Evolutionary conservation across 2,797 vertebrate species (phyloP).

Genomic region (Pseudomugil gertrudae): DNA sequence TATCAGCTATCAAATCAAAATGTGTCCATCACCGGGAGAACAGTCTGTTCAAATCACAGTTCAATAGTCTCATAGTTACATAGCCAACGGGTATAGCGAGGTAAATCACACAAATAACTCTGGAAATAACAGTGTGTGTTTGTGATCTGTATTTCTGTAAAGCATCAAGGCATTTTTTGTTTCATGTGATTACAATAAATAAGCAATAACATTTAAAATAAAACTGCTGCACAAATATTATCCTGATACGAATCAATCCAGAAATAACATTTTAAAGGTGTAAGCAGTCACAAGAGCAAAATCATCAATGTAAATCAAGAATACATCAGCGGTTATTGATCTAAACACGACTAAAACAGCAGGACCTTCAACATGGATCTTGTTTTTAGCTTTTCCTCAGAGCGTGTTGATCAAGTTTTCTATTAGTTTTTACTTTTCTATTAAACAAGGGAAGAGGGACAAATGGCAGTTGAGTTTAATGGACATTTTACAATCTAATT

Average conservation of each 20-base stretch:
- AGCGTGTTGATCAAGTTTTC: no score
- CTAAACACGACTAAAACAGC: no score
- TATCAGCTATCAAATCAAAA: not conserved
- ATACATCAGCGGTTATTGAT: no score
- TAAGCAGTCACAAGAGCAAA: no score
- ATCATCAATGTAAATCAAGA: no score
- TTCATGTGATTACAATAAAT: not conserved
- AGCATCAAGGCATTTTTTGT: not conserved
- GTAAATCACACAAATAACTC: not conserved
- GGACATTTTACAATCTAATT: no score
- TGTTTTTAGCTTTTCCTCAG: no score
- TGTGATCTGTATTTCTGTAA: not conserved
- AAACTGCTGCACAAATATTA: not conserved
- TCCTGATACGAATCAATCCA: not conserved
- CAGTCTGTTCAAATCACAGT: not conserved
- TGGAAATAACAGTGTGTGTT: not conserved
- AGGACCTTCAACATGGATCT: no score
- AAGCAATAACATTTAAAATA: not conserved
- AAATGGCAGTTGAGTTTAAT: no score
- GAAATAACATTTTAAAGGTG: no score
- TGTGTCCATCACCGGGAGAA: not conserved
- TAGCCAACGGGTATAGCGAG: not conserved
- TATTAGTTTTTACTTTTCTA: no score
- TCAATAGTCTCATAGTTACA: not conserved
- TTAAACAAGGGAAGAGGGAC: no score